Conservation (phyloP, 37 sponge, comb jelly and placozoan genomes). For the Chondrilla cf. caribensis region DNA sequence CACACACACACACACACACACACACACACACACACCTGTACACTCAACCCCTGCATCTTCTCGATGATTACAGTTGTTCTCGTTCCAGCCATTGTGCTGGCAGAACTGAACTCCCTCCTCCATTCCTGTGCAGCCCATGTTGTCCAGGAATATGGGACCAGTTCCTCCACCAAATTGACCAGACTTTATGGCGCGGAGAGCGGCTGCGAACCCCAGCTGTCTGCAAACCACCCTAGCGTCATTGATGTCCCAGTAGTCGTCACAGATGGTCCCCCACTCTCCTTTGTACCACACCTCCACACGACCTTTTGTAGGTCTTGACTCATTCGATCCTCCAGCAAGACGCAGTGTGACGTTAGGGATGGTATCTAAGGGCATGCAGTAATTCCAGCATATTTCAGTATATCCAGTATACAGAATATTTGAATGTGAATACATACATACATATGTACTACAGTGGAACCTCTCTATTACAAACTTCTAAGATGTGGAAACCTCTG, state of each 20-base stretch:
- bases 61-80: not conserved
- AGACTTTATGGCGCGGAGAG: not conserved
- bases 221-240: slow-evolving; percentile 10
- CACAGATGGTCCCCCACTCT: slow-evolving; percentile 25
- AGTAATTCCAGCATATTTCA: not conserved
- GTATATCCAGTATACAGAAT: not conserved
- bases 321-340: not conserved
- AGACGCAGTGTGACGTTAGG: not conserved
- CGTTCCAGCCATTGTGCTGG: not conserved
- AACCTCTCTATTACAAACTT: too few relatives aligned
- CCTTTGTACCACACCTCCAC: slow-evolving; percentile 2
- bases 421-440: not conserved
- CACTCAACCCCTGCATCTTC: slow-evolving; percentile 27
- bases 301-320: not conserved
- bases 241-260: slow-evolving; percentile 12
- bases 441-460: too few relatives aligned
- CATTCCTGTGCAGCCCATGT: not conserved
- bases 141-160: slow-evolving; percentile 16
- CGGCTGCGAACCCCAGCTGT: not conserved
- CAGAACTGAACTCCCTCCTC: not conserved
- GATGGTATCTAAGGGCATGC: not conserved
- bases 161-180: not conserved
- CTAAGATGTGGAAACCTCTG: too few relatives aligned
- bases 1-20: too few relatives aligned
- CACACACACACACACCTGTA: not conserved